These are phyloP conservation scores for Anthophora plumipes DNA, from an alignment of 2,888 invertebrate species.

Conservation along the genomic window DNA sequence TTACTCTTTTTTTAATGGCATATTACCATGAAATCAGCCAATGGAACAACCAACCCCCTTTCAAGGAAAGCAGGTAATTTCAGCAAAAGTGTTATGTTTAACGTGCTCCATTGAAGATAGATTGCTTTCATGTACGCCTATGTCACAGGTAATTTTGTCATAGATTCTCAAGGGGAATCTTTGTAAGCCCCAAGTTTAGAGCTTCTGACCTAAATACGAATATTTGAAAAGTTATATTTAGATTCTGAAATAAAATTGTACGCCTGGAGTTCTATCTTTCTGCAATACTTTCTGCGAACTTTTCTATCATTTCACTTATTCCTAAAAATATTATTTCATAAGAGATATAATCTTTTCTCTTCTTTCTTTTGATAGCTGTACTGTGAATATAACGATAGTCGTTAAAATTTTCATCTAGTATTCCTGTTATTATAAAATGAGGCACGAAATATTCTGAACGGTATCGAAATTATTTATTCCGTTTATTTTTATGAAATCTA, in stretches of 20 bases:
- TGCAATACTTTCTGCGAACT: no score
- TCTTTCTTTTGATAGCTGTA: neutral
- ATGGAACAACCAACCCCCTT: no score
- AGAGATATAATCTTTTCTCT: neutral
- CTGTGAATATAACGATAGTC: no score
- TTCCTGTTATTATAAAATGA: no score
- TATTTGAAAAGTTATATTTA: neutral
- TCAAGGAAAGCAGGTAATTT: neutral
- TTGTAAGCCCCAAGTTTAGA: neutral
- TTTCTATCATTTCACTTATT: no score
- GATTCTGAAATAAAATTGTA: neutral
- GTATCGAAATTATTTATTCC: no score
- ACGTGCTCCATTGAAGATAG: conserved; percentile 22
- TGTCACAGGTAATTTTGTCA: conserved; percentile 22
- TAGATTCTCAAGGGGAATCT: neutral
- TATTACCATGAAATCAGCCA: no score
- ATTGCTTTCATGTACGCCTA: conserved; percentile 21
- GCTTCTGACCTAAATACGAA: conserved; percentile 1
- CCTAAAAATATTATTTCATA: neutral
- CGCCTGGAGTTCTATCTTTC: no score
- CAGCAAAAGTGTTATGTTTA: conserved; percentile 5
- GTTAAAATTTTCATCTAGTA: no score
- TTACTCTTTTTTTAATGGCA: no score
- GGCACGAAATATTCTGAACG: no score
- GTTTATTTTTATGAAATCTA: no score